phyloP scores from a whole-genome alignment of 2,888 invertebrate species.

The Ecliptopera silaceata region DNA sequence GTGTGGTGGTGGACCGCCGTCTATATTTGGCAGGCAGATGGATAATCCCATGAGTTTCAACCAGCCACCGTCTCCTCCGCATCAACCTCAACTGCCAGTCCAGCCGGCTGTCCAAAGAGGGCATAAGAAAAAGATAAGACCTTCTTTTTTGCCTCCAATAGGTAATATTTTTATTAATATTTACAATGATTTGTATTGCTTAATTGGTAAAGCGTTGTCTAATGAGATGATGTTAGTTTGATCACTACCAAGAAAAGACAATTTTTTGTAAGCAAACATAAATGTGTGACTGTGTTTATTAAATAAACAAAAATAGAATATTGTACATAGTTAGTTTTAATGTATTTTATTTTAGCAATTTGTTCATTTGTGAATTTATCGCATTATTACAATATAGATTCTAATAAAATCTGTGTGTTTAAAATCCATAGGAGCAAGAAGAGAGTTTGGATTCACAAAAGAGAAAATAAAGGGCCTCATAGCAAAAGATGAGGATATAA shows the following conservation, averaged over 20 bases:
- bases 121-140: slow-evolving; percentile 51
- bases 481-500: slow-evolving; percentile 69
- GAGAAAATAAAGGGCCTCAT: slow-evolving; percentile 67
- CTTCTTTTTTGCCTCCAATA: slow-evolving; percentile 34
- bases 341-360: too few species aligned
- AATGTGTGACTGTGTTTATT: too few species aligned
- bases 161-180: slow-evolving; percentile 10
- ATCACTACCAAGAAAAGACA: too few species aligned
- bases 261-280: too few species aligned
- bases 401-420: background rate
- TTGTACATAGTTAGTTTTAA: too few species aligned
- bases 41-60: slow-evolving; percentile 25
- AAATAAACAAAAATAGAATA: too few species aligned
- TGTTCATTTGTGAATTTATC: too few species aligned
- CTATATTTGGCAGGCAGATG: slow-evolving; percentile 39
- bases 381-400: too few species aligned
- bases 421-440: slow-evolving; percentile 42
- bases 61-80: slow-evolving; percentile 19
- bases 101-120: slow-evolving; percentile 35
- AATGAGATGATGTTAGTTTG: too few species aligned
- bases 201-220: too few species aligned
- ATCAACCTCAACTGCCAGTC: slow-evolving; percentile 21
- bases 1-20: slow-evolving; percentile 37
- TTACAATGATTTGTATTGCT: too few species aligned
- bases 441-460: slow-evolving; percentile 59